These are phyloP conservation scores for Cyanoderma ruficeps DNA, from an alignment of 2,113 vertebrate species.

Conservation along the genomic window DNA sequence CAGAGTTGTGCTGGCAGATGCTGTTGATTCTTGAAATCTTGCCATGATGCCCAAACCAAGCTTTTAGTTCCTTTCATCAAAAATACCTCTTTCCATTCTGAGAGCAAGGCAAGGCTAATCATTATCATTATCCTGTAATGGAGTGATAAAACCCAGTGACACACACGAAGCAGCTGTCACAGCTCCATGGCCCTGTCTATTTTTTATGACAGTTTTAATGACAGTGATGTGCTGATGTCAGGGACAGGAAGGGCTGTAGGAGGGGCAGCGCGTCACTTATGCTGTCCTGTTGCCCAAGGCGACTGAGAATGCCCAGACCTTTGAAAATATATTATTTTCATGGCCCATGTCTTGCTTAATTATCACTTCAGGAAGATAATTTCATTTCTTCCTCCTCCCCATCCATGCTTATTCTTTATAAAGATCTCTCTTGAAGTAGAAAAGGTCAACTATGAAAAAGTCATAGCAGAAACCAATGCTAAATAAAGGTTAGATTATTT, in stretches of 20 bases:
- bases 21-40: slow-evolving; percentile 18
- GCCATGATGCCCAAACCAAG: background rate
- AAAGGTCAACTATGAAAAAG: slow-evolving; percentile 34
- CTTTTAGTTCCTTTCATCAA: slow-evolving; percentile 27
- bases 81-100: slow-evolving; percentile 32
- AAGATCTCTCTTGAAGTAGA: slow-evolving; percentile 3
- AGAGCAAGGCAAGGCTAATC: slow-evolving; percentile 44
- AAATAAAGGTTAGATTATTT: slow-evolving; percentile 37
- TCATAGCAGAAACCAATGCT: background rate
- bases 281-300: background rate
- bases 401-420: background rate
- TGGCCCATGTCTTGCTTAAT: slow-evolving; percentile 41
- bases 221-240: background rate
- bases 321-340: slow-evolving; percentile 19
- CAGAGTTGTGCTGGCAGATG: background rate
- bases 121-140: slow-evolving; percentile 43
- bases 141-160: slow-evolving; percentile 54
- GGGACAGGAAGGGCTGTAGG: slow-evolving; percentile 2
- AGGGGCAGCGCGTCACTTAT: background rate
- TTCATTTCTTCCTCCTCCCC: background rate
- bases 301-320: background rate
- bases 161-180: slow-evolving; percentile 45
- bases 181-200: background rate
- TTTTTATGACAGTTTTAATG: slow-evolving; percentile 14
- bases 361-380: slow-evolving; percentile 40